A percentile compares a stretch with the other conserved stretches of the same genome.
Conservation (phyloP, 2,113 vertebrate species). For the Podocnemis expansa region DNA sequence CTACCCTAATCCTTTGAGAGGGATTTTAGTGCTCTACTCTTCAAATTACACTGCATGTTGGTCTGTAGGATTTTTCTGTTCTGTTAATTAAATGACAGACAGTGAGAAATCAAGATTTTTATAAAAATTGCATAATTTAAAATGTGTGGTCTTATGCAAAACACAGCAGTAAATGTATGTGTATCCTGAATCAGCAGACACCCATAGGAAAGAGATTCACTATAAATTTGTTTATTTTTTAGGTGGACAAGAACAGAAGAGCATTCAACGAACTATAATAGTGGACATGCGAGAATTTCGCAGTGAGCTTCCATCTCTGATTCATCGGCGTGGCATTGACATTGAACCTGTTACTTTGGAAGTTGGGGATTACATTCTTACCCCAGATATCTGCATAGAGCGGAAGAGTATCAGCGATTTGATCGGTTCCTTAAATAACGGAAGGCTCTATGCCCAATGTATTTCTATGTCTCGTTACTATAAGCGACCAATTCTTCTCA, state of each 20-base stretch:
- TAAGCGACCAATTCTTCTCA: constrained; percentile 88
- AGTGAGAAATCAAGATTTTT: neutral
- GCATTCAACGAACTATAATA: constrained; percentile 82
- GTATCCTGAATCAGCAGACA: rapidly evolving
- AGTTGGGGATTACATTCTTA: constrained; percentile 96
- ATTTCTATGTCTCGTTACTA: constrained; percentile 94
- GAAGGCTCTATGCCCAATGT: constrained; percentile 92
- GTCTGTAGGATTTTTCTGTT: neutral
- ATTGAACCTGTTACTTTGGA: constrained; percentile 94
- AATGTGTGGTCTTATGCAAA: neutral
- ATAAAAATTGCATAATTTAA: neutral
- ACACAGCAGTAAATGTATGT: neutral
- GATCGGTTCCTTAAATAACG: constrained; percentile 92
- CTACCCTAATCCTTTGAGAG: neutral
- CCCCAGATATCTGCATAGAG: constrained; percentile 92
- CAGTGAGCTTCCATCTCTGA: constrained; percentile 91
- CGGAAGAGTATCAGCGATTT: constrained; percentile 95
- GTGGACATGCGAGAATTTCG: constrained; percentile 98
- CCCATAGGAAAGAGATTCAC: neutral
- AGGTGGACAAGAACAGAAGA: constrained; percentile 91
- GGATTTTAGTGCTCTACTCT: neutral
- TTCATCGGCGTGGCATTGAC: constrained; percentile 94
- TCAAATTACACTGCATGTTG: neutral
- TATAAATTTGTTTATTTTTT: neutral
- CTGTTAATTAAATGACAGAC: neutral